phyloP scores from a whole-genome alignment of 2,888 invertebrate genomes.

The Lochmaea crataegi region DNA sequence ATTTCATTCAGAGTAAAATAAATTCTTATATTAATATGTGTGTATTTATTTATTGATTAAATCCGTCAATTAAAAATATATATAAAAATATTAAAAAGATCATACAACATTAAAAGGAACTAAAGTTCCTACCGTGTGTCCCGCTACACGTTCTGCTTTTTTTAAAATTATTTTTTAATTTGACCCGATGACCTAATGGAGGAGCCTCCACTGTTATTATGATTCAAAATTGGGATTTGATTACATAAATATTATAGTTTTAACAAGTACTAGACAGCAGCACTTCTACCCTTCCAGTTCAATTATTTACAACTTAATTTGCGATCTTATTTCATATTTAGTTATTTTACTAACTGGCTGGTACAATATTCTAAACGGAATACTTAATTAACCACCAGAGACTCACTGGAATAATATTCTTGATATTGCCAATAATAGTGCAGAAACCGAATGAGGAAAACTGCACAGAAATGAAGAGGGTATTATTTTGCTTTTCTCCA shows the following conservation, averaged over 20 bases:
- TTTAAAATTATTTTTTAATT: too few relatives aligned
- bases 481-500: slow-evolving; percentile 11
- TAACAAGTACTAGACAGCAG: not conserved
- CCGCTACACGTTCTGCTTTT: too few relatives aligned
- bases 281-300: not conserved
- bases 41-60: too few relatives aligned
- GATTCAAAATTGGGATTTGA: too few relatives aligned
- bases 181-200: too few relatives aligned
- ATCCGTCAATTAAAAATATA: too few relatives aligned
- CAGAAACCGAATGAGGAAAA: not conserved
- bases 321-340: not conserved
- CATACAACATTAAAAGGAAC: too few relatives aligned
- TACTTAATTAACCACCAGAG: not conserved
- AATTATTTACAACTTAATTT: not conserved
- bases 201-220: too few relatives aligned
- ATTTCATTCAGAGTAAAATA: too few relatives aligned
- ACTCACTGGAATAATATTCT: not conserved
- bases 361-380: not conserved
- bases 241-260: not conserved
- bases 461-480: slow-evolving; percentile 2
- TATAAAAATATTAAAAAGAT: too few relatives aligned
- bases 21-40: too few relatives aligned
- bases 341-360: not conserved
- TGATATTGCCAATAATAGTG: not conserved
- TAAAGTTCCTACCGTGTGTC: too few relatives aligned